Base-by-base conservation (phyloP, 2,113 vertebrate genomes). In the Lethenteron reissneri region DNA sequence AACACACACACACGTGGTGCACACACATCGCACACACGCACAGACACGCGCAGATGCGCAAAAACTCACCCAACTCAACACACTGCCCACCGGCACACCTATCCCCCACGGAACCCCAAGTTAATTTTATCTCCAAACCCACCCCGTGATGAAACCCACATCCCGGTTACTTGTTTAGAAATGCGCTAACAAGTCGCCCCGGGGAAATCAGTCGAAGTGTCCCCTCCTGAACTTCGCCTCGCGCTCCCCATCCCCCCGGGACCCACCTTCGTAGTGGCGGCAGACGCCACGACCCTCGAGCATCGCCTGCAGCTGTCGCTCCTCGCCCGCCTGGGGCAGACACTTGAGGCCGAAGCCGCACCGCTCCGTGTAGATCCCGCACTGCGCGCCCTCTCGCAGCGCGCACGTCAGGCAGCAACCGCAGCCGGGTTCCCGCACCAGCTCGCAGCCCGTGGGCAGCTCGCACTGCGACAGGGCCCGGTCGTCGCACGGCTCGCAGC, bases 321-420 rank as follows among this genome's bases (percentile, higher is more conserved):
- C 92, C 80, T 97, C 92, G 13, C 88, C 90, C 80, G 85, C 89
- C 69, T 89, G 81, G 9, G 92, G 92, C 71, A 96, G 80, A 77
- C 92, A 97, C 76, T 90, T 88, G 68, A 97, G 84, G 70, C 90
- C 90, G 72, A 85, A 85, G 77, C 85, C 83, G 80, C 92, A 97
- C 71, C 88, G 89, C 80, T 90, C 88, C 1, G 92, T 97, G 86
- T 97, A 97, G 57, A 97, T 90, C 73, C 92, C 92, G 81, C 92
- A 97, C 78, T 86, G 82, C 79, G 88, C 87, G 3, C 89, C 90
- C 81, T 92, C 90, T 2, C 86, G 83, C 79, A 95, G 84, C 74
- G 92, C 92, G 80, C 92, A 97, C 57, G 90, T 96, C 75, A 89
- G 85, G 81, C 92, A 97, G 85, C 92, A 96, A 79, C 92, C 92